Evolutionary conservation across 2,888 invertebrate species (phyloP), one percentile per base, ranked within the genome.

Genomic region (Tanytarsus gracilentus): DNA sequence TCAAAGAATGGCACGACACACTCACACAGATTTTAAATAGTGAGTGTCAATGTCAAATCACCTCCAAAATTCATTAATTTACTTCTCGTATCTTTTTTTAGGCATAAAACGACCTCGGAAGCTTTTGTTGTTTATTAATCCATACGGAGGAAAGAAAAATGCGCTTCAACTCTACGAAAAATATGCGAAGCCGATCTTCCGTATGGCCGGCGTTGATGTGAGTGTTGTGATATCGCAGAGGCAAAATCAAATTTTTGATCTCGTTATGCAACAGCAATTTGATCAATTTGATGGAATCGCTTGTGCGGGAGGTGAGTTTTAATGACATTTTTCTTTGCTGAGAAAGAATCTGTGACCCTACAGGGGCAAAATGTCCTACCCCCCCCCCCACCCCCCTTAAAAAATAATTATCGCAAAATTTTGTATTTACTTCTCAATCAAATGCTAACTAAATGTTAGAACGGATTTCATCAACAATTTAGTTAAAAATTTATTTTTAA

Each of bases 111-210:
- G 90, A 55, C 88, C 91, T 4, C 81, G 80, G 65, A 80, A 79
- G 51, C 73, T 92, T 40, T 72, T 91, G 55, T 76, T 91, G 14
- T 89, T 92, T 72, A 80, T 92, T 2, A 92, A 92, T 74, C 92
- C 92, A 0, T 86, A 80, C 69, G 89, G 91, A 1, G 92, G 92
- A 0, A 85, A 85, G 66, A 81, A 80, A 67, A 81, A 81, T 66
- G 90, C 85, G 0, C 71, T 82, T 60, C 78, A 82, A 65, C 84
- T 88, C 53, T 90, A 84, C 72, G 81, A 86, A 64, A 83, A 84
- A 62, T 79, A 82, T 65, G 86, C 87, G 6, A 82, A 83, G 66
- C 82, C 83, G 1, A 68, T 85, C 21, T 79, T 85, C 68, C 72
- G 76, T 29, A 71, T 84, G 44, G 83, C 86, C 11, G 82, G 82